Conservation (phyloP, 2,888 invertebrate species). For the Ennomos fuscantarius region DNA sequence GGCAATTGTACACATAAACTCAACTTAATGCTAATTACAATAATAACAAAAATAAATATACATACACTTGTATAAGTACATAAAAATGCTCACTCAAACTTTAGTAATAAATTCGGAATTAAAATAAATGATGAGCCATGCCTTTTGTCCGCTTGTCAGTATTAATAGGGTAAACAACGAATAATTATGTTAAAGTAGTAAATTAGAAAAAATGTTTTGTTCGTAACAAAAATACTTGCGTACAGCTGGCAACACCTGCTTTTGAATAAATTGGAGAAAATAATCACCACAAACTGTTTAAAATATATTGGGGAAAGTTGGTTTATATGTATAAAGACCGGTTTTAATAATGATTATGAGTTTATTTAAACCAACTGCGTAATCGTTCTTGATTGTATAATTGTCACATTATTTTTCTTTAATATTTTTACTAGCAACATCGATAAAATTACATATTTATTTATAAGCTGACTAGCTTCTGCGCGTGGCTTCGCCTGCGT, state of each 20-base stretch:
- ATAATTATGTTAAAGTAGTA: slow-evolving; percentile 22
- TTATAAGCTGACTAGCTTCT: too few species aligned
- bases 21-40: too few species aligned
- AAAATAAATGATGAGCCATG: slow-evolving; percentile 3
- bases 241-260: slow-evolving; percentile 14
- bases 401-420: too few species aligned
- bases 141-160: slow-evolving; percentile 9
- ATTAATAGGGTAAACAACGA: neutral
- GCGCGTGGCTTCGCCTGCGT: too few species aligned
- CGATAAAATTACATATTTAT: too few species aligned
- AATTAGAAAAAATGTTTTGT: slow-evolving; percentile 7
- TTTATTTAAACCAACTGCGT: too few species aligned
- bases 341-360: neutral
- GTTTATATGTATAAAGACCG: slow-evolving; percentile 9
- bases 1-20: too few species aligned
- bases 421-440: too few species aligned
- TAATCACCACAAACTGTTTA: neutral
- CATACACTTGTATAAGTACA: too few species aligned
- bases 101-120: slow-evolving; percentile 21
- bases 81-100: neutral
- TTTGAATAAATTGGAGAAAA: slow-evolving; percentile 16
- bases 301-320: neutral
- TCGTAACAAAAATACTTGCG: neutral
- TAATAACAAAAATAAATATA: too few species aligned
- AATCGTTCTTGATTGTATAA: too few species aligned